Evolutionary conservation across 2,113 vertebrate genomes (phyloP).

Genomic region (Dicaeum eximium): DNA sequence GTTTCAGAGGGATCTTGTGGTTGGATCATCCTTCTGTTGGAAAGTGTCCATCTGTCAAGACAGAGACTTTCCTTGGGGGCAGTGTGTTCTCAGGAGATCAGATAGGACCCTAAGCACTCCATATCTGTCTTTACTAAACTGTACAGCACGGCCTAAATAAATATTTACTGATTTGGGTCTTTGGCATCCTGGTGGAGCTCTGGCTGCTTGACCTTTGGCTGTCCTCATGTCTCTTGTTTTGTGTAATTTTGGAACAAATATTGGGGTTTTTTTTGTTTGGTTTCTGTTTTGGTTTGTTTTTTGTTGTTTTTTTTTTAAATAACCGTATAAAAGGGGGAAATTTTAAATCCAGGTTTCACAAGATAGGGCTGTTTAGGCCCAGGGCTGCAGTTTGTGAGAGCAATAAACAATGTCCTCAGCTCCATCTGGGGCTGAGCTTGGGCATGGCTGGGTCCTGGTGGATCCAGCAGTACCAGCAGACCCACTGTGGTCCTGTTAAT

Average conservation of each 20-base stretch:
- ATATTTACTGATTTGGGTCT: background rate
- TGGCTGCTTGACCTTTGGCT: background rate
- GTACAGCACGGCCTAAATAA: background rate
- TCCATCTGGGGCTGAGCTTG: background rate
- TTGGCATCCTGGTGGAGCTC: background rate
- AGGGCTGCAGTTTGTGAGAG: background rate
- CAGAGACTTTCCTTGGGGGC: background rate
- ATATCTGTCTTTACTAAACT: background rate
- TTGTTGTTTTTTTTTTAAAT: background rate
- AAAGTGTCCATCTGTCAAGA: background rate
- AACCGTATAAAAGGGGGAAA: background rate
- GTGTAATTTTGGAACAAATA: background rate
- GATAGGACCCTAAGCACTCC: background rate
- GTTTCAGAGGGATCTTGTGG: background rate
- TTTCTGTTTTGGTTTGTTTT: background rate
- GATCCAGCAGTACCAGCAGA: background rate
- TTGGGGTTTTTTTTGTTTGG: background rate
- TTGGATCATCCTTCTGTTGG: background rate
- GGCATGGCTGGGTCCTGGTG: background rate
- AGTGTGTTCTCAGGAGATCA: background rate
- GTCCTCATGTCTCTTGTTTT: background rate
- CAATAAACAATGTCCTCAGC: background rate
- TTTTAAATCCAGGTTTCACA: background rate
- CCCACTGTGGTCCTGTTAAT: fast-evolving
- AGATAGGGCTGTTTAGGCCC: background rate